These are phyloP conservation scores for Hesperia comma DNA, from an alignment of 2,888 invertebrate species.

Conservation along the genomic window DNA sequence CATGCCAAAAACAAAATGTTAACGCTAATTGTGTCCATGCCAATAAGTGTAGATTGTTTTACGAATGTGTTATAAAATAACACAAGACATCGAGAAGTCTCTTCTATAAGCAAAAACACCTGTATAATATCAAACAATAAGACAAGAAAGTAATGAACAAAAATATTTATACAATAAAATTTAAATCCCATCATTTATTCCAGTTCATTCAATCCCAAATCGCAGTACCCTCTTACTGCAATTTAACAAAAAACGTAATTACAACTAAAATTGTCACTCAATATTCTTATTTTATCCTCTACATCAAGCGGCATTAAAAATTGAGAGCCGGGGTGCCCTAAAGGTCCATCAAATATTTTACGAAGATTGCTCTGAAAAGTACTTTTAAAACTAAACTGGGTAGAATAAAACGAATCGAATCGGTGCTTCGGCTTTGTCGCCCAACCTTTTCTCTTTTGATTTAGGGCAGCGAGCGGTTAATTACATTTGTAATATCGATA, in stretches of 20 bases:
- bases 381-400: slow-evolving; percentile 42
- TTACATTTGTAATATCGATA: slow-evolving; percentile 18
- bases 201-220: no score
- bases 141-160: neutral
- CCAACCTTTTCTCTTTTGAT: slow-evolving; percentile 38
- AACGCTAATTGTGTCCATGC: no score
- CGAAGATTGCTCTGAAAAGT: slow-evolving; percentile 42
- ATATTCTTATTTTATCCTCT: neutral
- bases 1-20: no score
- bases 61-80: no score
- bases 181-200: neutral
- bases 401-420: slow-evolving; percentile 40
- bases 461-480: slow-evolving; percentile 6
- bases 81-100: no score
- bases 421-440: slow-evolving; percentile 42
- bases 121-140: no score
- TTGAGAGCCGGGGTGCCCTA: neutral
- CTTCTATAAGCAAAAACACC: no score
- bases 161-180: neutral
- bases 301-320: slow-evolving; percentile 1
- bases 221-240: no score
- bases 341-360: slow-evolving; percentile 38
- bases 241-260: neutral
- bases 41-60: no score
- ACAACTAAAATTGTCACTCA: neutral